Base-by-base conservation (phyloP, 2,888 invertebrate species). In the Ophonus ardosiacus region DNA sequence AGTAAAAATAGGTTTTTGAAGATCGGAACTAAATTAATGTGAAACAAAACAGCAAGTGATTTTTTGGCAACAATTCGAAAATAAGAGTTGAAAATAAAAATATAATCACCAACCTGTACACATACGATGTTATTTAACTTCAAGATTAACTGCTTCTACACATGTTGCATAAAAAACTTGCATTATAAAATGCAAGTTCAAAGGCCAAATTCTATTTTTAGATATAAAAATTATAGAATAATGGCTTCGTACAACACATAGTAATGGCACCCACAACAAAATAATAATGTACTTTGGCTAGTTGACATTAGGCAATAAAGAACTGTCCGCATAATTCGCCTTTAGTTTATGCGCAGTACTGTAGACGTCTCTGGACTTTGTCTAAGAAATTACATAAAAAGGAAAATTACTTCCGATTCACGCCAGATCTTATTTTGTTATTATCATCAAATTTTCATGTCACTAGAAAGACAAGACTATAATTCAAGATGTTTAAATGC, bases 231-330 rank as follows among this genome's bases (percentile, higher is more conserved):
- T 51, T 31, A 15, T 40, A 68, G 43, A 43, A 74, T 17, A 43
- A 74, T 40, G 43, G 15, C 8, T 40, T 18, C 51, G 7, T 68
- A 68, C 68, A 68, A 68, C 68, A 68, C 10, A 68, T 68, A 74
- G 43, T 43, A 18, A 74, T 74, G 71, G 13, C 43, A 51, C 43
- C 43, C 43, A 51, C 43, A 51, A 51, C 13, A 51, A 51, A 38
- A 68, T 68, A 68, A 68, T 40, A 18, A 74, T 51, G 71, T 18
- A 7, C 10, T 74, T 43, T 74, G 68, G 71, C 71, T 17, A 15
- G 43, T 40, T 43, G 43, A 74, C 40, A 74, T 74, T 74, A 21
- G 24, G 71, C 71, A 74, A 74, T 74, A 74, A 74, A 74, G 43
- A 74, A 74, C 8, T 31, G 15, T 68, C 68, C 15, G 31, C 15